phyloP scores from a whole-genome alignment of 2,888 invertebrate species.

The Pyrgus malvae region DNA sequence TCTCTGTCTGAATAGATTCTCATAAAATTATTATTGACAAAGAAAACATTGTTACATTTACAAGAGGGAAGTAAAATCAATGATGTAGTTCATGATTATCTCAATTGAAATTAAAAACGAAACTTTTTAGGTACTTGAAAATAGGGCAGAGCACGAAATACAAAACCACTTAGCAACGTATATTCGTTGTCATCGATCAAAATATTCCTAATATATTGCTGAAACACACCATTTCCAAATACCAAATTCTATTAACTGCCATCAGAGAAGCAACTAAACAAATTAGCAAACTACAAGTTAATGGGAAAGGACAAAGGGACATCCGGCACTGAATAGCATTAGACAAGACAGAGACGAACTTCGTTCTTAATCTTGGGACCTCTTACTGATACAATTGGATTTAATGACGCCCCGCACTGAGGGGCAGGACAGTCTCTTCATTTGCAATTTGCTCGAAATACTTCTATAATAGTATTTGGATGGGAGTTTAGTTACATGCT shows the following conservation, averaged over 20 bases:
- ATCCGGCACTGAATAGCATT: slow-evolving; percentile 36
- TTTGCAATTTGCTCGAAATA: slow-evolving; percentile 21
- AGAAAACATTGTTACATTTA: no score
- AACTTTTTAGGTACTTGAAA: no score
- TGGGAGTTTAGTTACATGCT: slow-evolving; percentile 9
- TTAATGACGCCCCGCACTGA: slow-evolving; percentile 31
- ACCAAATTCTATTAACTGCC: background rate
- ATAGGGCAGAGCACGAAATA: no score
- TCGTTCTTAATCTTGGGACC: slow-evolving; percentile 35
- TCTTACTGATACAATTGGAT: slow-evolving; percentile 40
- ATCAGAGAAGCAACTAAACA: slow-evolving; percentile 9
- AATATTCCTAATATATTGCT: no score
- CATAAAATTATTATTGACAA: no score
- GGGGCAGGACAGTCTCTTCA: slow-evolving; percentile 18
- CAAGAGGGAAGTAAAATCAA: no score
- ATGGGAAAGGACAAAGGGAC: slow-evolving; percentile 30
- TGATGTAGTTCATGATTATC: no score
- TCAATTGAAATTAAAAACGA: no score
- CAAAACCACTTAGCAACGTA: no score
- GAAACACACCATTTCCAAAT: no score
- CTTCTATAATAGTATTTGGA: slow-evolving; percentile 15
- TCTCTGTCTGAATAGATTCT: no score
- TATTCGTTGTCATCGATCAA: no score
- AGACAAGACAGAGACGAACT: slow-evolving; percentile 35
- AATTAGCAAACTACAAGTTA: slow-evolving; percentile 30